phyloP scores from a whole-genome alignment of 35 echinoderm and acorn worm species.

The Ophiothrix spiculata region DNA sequence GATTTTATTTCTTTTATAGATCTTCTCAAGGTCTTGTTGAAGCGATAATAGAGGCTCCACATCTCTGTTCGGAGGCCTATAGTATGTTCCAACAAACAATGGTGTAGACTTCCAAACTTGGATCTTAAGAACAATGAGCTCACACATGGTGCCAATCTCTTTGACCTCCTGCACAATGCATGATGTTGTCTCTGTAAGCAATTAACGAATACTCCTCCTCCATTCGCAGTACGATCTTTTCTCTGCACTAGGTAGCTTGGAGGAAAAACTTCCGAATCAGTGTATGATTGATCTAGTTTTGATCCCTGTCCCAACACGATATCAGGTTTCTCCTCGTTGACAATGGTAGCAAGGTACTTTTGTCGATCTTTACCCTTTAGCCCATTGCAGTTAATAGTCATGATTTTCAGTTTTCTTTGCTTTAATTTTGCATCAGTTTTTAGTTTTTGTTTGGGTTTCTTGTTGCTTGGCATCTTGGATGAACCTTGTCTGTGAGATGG shows the following conservation, averaged over 20 bases:
- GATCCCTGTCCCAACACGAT: neutral
- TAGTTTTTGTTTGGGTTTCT: neutral
- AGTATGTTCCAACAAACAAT: neutral
- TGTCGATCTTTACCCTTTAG: neutral
- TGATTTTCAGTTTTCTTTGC: neutral
- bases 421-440: too few relatives aligned
- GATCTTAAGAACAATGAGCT: neutral
- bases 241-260: neutral
- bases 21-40: neutral
- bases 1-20: neutral
- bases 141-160: neutral
- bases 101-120: neutral
- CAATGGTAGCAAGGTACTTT: neutral
- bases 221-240: neutral
- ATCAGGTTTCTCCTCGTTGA: neutral
- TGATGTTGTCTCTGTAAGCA: neutral
- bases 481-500: too few relatives aligned
- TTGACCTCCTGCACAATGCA: neutral
- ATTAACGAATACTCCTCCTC: neutral
- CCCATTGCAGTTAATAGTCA: neutral
- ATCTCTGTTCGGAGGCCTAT: neutral
- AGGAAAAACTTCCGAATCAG: neutral
- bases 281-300: neutral
- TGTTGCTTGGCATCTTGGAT: neutral
- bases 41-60: neutral